phyloP scores from a whole-genome alignment of 2,113 vertebrate species.

The Tringa solitaria region DNA sequence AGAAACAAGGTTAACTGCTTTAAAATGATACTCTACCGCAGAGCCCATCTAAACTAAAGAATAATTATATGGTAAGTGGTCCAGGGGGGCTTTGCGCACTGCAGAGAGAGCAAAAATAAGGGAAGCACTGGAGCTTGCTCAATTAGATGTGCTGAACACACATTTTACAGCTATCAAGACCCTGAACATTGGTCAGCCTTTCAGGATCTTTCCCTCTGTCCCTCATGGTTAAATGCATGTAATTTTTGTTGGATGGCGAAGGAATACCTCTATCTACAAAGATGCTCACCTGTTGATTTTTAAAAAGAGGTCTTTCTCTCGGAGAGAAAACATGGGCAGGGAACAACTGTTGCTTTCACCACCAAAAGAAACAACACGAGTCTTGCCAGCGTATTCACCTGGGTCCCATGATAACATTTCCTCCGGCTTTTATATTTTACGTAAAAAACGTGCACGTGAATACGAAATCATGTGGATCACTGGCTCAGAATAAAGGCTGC shows the following conservation, averaged over 20 bases:
- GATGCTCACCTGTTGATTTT: not conserved
- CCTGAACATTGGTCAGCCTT: not conserved
- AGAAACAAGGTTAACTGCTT: constrained; percentile 37
- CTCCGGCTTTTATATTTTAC: not conserved
- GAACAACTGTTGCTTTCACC: not conserved
- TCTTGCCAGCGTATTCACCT: not conserved
- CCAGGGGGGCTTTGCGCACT: not conserved
- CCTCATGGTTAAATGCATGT: not conserved
- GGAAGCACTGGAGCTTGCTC: not conserved
- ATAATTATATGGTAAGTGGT: not conserved
- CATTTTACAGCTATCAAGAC: not conserved
- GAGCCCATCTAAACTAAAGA: not conserved
- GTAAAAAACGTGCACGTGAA: not conserved
- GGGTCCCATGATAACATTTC: not conserved
- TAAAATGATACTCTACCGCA: not conserved
- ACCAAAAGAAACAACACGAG: not conserved
- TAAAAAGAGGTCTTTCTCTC: not conserved
- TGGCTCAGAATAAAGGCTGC: constrained; percentile 11
- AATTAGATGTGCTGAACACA: not conserved
- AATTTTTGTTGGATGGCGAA: not conserved
- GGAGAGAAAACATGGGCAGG: not conserved
- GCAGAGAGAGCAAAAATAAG: not conserved
- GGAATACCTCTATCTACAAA: not conserved
- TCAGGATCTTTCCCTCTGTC: not conserved
- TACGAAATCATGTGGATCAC: not conserved